phyloP scores from a whole-genome alignment of 2,797 vertebrate species.

The Natrix natrix region DNA sequence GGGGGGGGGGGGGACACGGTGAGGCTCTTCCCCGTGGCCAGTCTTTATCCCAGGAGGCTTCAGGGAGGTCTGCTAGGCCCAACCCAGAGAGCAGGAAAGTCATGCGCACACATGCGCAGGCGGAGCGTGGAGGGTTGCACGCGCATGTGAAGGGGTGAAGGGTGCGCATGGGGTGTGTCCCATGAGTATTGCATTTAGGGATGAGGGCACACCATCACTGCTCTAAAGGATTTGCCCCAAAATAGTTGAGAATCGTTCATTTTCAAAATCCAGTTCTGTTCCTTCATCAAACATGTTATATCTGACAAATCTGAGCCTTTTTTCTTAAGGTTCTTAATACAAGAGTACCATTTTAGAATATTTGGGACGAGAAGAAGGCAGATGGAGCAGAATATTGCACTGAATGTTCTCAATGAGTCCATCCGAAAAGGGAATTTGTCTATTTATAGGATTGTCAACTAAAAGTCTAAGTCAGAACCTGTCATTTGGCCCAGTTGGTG shows the following conservation, averaged over 20 bases:
- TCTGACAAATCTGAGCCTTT: background rate
- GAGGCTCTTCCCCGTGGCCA: no score
- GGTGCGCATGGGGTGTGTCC: no score
- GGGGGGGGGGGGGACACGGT: no score
- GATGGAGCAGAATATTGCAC: background rate
- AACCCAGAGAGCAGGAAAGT: no score
- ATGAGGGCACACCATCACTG: no score
- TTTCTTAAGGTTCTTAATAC: conserved; percentile 1
- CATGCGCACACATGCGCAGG: no score
- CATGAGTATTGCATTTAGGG: no score
- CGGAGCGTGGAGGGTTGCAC: no score
- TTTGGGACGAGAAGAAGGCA: background rate
- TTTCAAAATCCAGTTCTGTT: background rate
- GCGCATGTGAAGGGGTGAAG: no score
- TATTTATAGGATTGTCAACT: background rate
- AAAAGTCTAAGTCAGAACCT: background rate
- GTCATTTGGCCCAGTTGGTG: background rate
- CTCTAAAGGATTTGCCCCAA: background rate
- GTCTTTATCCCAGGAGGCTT: no score
- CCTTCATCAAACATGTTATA: background rate
- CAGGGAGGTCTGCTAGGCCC: no score
- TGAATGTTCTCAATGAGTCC: background rate
- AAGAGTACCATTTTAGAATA: background rate
- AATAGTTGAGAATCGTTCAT: conserved; percentile 7
- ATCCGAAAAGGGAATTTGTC: background rate